phyloP scores from a whole-genome alignment of 1,140 invertebrate genomes.

The Ptiloglossa arizonensis region DNA sequence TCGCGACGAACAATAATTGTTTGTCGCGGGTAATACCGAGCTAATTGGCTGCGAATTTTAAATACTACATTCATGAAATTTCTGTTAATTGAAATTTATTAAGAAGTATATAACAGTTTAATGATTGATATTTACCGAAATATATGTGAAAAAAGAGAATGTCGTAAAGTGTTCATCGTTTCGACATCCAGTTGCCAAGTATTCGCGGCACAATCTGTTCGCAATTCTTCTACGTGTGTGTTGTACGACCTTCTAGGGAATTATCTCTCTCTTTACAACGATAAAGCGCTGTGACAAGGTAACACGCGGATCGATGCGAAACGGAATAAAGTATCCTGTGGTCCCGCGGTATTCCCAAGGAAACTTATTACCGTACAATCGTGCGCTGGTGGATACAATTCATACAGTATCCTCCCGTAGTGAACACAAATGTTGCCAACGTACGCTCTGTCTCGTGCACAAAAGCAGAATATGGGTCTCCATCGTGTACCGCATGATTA shows the following conservation, averaged over 20 bases:
- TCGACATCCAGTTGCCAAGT: constrained; percentile 39
- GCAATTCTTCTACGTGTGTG: not conserved
- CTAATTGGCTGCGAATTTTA: too few relatives aligned
- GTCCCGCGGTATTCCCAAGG: constrained; percentile 65
- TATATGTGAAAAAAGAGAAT: too few relatives aligned
- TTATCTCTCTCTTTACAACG: constrained; percentile 20
- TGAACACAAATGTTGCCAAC: constrained; percentile 1
- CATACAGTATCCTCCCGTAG: constrained; percentile 29
- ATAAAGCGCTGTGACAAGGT: constrained; percentile 9
- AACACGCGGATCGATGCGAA: constrained; percentile 58
- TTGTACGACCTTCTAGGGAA: constrained; percentile 42
- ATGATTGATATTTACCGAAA: too few relatives aligned
- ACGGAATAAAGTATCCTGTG: constrained; percentile 67
- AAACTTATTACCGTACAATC: constrained; percentile 72
- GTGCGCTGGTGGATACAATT: constrained; percentile 49
- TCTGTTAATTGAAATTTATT: too few relatives aligned
- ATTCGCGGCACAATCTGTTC: constrained; percentile 37
- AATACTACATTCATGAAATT: too few relatives aligned
- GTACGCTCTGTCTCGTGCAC: not conserved
- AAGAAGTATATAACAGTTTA: too few relatives aligned
- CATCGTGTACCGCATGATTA: constrained; percentile 9
- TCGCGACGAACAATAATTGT: too few relatives aligned
- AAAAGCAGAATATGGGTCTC: constrained; percentile 20
- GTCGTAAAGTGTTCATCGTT: constrained; percentile 51
- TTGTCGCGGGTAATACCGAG: too few relatives aligned